Conservation (phyloP, 2,888 invertebrate genomes). For the Leucophenga maculata region DNA sequence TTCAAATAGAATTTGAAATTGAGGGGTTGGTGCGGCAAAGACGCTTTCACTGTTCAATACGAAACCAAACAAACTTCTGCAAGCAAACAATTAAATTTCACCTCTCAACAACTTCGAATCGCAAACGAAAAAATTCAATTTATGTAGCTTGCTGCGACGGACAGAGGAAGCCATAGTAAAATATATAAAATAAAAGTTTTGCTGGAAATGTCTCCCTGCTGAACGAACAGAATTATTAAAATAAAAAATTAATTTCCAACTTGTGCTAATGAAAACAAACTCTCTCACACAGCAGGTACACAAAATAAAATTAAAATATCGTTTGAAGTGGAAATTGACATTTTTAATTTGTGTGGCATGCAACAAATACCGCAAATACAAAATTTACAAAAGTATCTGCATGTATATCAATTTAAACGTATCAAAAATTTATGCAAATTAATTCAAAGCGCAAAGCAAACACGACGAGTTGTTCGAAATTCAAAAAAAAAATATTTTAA, state of each 20-base stretch:
- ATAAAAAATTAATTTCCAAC: neutral
- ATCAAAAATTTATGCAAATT: constrained; percentile 15
- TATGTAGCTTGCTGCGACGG: neutral
- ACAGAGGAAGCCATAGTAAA: constrained; percentile 6
- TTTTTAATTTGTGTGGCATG: constrained; percentile 2
- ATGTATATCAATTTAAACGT: neutral
- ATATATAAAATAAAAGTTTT: too few species aligned
- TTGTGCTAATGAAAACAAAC: neutral
- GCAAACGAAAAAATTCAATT: too few species aligned
- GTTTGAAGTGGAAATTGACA: constrained; percentile 11
- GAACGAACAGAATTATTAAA: neutral
- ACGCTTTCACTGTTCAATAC: too few species aligned
- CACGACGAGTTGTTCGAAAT: neutral
- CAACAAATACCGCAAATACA: neutral
- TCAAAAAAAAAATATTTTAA: neutral
- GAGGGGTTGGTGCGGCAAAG: too few species aligned
- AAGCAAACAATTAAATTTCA: too few species aligned
- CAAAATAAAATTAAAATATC: constrained; percentile 9
- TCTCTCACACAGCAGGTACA: neutral
- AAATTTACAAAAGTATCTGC: neutral
- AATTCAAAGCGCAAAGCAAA: constrained; percentile 18
- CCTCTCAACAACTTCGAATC: too few species aligned
- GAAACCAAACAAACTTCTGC: too few species aligned
- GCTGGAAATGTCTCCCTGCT: too few species aligned
- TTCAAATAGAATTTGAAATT: too few species aligned